phyloP scores from a whole-genome alignment of 2,888 invertebrate species.

The Pristionchus arcanus region DNA sequence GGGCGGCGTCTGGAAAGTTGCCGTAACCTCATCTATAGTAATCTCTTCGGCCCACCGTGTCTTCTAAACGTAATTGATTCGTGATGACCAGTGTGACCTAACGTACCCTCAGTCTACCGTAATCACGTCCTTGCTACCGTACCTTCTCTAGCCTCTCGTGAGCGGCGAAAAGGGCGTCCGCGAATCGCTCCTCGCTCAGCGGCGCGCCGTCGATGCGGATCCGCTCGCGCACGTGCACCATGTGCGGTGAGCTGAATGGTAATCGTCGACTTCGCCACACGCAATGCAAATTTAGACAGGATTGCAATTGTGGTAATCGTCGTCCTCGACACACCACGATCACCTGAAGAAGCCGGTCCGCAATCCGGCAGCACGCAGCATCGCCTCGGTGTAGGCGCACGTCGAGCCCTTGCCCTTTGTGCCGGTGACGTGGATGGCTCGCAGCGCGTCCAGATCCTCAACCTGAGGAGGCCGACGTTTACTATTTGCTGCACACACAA shows the following conservation, averaged over 20 bases:
- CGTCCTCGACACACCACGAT: conserved; percentile 5
- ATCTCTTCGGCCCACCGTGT: no score
- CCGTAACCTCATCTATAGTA: neutral
- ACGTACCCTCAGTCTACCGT: neutral
- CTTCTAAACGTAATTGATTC: no score
- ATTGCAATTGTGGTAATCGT: neutral
- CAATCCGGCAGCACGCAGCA: conserved; percentile 89
- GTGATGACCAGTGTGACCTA: neutral
- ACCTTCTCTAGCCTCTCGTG: conserved; percentile 42
- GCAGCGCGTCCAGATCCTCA: conserved; percentile 79
- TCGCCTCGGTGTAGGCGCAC: conserved; percentile 92
- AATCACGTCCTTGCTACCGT: neutral
- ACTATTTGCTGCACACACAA: neutral
- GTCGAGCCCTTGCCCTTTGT: conserved; percentile 98
- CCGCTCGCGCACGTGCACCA: conserved; percentile 92
- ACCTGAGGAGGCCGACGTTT: conserved; percentile 13
- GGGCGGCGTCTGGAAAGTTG: neutral
- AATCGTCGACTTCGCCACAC: neutral
- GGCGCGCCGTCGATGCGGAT: conserved; percentile 91
- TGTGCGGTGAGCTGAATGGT: conserved; percentile 91
- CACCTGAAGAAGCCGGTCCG: conserved; percentile 91
- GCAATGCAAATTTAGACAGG: neutral
- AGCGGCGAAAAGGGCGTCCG: conserved; percentile 87
- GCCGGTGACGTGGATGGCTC: conserved; percentile 95
- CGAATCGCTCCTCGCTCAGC: conserved; percentile 87